Base-by-base conservation (phyloP, 2,113 vertebrate species). In the Saguinus imperator region DNA sequence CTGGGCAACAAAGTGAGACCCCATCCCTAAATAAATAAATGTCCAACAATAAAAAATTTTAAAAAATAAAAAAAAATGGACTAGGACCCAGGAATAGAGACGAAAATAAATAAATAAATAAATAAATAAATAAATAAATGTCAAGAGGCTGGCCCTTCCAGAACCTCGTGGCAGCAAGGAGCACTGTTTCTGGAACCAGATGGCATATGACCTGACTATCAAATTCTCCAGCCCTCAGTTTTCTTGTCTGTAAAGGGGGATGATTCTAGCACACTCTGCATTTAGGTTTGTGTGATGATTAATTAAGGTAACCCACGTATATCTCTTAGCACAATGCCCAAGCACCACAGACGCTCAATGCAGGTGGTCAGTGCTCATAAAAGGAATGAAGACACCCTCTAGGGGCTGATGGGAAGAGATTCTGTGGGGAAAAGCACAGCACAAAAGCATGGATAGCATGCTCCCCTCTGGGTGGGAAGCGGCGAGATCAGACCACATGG, bases 371-470 rank as follows among this genome's bases (percentile, higher is more conserved):
- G 80, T 5, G 23, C 37, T 3, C 21, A 50, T 27, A 12, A 77
- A 25, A 75, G 18, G 12, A n/a, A 35, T 10, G 4, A 68, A 5
- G 17, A 25, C 7, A 21, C 11, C 2, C 3, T 90, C 66, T 8
- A 4, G 61, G 50, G n/a, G 86, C 29, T 1, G 3, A n/a, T 0
- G 13, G 45, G 75, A 18, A 75, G 64, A 57, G 5, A 23, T 9
- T 1, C 29, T 11, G n/a, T 27, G 21, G 20, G 84, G 10, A 25
- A 70, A 79, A 64, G 29, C 32, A 8, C 6, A 52, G 45, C 1
- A 0, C 35, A 16, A 43, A 3, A 37, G 32, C 2, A 0, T 3
- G 16, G 18, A 5, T 45, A 4, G 5, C 32, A 17, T 8, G 64
- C 66, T 25, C 11, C 50, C 64, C 27, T 66, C 55, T n/a, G 50